phyloP scores from a whole-genome alignment of 2,888 invertebrate genomes.

The Buathra laborator region DNA sequence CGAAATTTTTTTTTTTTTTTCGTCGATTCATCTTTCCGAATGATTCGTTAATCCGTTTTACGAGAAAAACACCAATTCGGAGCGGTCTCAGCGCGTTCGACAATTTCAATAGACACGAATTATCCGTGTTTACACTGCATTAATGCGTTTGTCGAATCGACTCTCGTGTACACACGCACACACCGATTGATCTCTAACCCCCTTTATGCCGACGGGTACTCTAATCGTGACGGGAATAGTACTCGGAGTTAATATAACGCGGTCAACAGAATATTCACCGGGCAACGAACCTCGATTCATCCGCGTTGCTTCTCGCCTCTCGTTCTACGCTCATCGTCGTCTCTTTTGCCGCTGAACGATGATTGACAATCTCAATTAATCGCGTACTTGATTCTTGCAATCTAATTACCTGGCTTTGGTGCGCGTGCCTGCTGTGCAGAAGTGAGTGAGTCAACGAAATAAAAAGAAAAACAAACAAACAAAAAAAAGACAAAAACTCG shows the following conservation, averaged over 20 bases:
- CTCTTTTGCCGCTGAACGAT: conserved; percentile 50
- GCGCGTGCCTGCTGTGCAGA: background rate
- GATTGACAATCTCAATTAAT: conserved; percentile 52
- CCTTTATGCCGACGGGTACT: conserved; percentile 44
- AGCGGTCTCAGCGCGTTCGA: background rate
- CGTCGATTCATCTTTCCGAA: background rate
- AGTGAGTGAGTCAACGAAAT: background rate
- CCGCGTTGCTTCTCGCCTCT: conserved; percentile 8
- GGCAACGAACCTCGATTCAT: conserved; percentile 63
- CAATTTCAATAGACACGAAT: background rate
- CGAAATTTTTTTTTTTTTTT: too few species aligned
- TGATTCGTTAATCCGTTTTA: background rate
- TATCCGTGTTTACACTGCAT: background rate
- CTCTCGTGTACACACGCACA: background rate
- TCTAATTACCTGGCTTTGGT: conserved; percentile 30
- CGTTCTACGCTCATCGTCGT: conserved; percentile 29
- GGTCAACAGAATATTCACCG: conserved; percentile 60
- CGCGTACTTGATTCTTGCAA: conserved; percentile 25
- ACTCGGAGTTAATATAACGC: conserved; percentile 46
- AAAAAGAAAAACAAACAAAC: conserved; percentile 15
- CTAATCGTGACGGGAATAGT: conserved; percentile 56
- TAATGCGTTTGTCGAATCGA: background rate
- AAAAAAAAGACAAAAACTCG: conserved; percentile 20
- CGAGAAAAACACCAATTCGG: background rate
- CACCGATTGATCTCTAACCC: conserved; percentile 57